A percentile compares a stretch with the other conserved stretches of the same genome.
Evolutionary conservation across 53 echinoderm and acorn worm genomes (phyloP).

Genomic region (Temnopleurus reevesii): DNA sequence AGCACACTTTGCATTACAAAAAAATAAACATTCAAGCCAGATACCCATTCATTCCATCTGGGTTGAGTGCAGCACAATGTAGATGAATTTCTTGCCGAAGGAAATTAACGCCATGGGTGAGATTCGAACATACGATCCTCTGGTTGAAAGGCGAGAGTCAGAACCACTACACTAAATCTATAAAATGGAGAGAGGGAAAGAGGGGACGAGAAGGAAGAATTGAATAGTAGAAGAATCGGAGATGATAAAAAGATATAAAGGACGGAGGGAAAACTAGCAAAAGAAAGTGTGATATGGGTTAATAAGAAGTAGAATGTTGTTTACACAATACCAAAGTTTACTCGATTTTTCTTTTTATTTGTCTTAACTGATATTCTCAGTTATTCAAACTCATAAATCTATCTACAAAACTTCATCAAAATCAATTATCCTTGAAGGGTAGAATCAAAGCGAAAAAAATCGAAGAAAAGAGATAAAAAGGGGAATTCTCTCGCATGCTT

Average conservation of each 20-base stretch:
- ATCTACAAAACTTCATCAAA: not conserved
- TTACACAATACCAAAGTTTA: not conserved
- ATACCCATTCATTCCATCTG: no score
- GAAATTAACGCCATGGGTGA: no score
- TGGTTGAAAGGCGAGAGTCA: no score
- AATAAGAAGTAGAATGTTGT: no score
- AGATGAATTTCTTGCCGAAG: no score
- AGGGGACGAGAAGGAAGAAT: not conserved
- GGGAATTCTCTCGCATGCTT: not conserved
- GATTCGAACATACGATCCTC: no score
- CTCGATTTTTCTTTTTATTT: not conserved
- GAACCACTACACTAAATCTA: no score
- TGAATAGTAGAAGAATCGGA: not conserved
- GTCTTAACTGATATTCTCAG: not conserved
- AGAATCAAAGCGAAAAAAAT: not conserved
- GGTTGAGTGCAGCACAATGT: no score
- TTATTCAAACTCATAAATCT: constrained; percentile 1
- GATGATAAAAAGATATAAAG: not conserved
- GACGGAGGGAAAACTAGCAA: not conserved
- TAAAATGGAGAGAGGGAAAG: no score
- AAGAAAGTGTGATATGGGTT: not conserved
- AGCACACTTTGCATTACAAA: no score
- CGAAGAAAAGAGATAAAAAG: not conserved
- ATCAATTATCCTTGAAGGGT: constrained; percentile 32
- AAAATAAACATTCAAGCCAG: no score